A percentile compares a stretch with the other conserved stretches of the same genome.
Conservation (phyloP, 2,888 invertebrate genomes). For the Habrosyne pyritoides region DNA sequence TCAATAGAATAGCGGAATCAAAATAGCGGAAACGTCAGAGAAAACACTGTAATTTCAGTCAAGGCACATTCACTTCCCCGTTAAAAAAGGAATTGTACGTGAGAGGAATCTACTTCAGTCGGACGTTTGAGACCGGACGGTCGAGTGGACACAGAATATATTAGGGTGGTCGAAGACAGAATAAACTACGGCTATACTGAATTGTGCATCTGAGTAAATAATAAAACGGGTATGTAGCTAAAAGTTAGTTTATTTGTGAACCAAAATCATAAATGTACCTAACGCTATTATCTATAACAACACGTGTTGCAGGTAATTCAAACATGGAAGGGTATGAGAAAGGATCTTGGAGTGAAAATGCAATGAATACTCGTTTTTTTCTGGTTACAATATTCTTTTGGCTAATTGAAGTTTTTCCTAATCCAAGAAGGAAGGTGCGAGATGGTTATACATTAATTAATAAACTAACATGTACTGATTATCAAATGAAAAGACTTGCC, state of each 20-base stretch:
- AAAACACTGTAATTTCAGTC: constrained; percentile 80
- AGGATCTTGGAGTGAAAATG: no score
- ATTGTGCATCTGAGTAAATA: constrained; percentile 8
- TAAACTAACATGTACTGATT: no score
- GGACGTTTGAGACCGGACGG: constrained; percentile 44
- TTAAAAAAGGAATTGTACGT: constrained; percentile 73
- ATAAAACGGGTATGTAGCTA: neutral
- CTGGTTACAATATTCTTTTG: no score
- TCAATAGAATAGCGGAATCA: constrained; percentile 68
- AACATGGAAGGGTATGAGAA: no score
- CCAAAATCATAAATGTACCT: no score
- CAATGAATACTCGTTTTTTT: no score
- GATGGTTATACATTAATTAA: no score
- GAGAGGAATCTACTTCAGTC: constrained; percentile 51
- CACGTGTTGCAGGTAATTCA: no score
- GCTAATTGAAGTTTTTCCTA: no score
- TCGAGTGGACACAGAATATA: constrained; percentile 65
- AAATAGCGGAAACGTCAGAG: constrained; percentile 60
- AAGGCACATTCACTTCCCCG: constrained; percentile 65
- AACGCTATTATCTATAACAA: no score
- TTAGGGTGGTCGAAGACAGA: constrained; percentile 43
- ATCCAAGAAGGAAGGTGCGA: no score
- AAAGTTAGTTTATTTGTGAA: neutral
- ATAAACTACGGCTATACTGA: constrained; percentile 22
- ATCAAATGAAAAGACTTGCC: no score